Evolutionary conservation across 2,888 invertebrate species (phyloP).

Genomic region (Holacanthella duospinosa): DNA sequence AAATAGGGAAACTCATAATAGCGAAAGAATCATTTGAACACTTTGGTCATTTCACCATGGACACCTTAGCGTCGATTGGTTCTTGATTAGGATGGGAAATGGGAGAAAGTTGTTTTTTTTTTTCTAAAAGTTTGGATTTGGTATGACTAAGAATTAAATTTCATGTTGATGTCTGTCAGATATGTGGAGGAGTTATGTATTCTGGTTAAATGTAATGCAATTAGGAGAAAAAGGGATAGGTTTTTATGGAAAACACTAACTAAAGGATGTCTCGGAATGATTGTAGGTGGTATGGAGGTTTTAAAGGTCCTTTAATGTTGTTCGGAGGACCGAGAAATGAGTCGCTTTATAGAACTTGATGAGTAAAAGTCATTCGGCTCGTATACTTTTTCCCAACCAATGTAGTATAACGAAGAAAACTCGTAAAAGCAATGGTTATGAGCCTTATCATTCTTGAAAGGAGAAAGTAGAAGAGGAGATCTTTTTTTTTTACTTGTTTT

Average conservation of each 20-base stretch:
- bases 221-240: no score
- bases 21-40: neutral
- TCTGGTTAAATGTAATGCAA: no score
- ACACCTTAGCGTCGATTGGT: neutral
- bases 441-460: constrained; percentile 26
- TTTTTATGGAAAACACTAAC: neutral
- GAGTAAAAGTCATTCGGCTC: neutral
- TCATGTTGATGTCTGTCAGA: no score
- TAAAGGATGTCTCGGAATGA: neutral
- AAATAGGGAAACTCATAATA: neutral
- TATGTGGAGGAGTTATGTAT: no score
- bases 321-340: neutral
- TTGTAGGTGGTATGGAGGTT: no score
- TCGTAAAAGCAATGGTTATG: constrained; percentile 34
- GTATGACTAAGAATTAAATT: no score
- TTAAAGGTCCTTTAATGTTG: neutral
- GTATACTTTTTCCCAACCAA: neutral
- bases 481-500: no score
- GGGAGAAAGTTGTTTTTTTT: no score
- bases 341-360: neutral
- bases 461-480: no score
- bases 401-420: constrained; percentile 12
- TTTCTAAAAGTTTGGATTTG: no score
- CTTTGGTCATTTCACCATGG: neutral
- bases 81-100: no score